Evolutionary conservation across 2,797 vertebrate genomes (phyloP).

Genomic region (Capromys pilorides): DNA sequence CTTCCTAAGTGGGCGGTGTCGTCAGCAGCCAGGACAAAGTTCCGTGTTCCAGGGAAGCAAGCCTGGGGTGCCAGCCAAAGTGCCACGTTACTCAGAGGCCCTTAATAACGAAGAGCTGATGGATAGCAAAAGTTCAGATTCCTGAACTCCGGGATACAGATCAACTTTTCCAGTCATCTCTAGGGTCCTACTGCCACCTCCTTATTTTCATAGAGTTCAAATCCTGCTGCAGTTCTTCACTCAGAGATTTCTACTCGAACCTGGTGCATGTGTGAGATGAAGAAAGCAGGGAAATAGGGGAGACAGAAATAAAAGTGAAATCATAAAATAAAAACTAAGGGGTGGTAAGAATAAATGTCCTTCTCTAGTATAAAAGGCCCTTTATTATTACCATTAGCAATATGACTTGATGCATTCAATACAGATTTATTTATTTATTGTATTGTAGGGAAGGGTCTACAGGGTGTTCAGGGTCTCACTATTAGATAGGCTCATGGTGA

Average conservation of each 20-base stretch:
- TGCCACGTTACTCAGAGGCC: conserved; percentile 23
- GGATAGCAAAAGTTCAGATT: conserved; percentile 42
- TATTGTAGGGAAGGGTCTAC: too few species aligned
- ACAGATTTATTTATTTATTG: background rate
- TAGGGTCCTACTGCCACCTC: background rate
- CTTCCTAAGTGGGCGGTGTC: background rate
- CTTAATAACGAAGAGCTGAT: conserved; percentile 51
- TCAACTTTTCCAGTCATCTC: background rate
- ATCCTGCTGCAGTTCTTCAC: background rate
- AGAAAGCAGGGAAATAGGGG: background rate
- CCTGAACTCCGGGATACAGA: background rate
- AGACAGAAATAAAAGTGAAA: background rate
- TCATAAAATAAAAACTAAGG: background rate
- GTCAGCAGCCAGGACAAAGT: conserved; percentile 30
- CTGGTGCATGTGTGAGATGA: background rate
- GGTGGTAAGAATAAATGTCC: background rate
- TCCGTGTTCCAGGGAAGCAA: conserved; percentile 59
- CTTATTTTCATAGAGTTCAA: background rate
- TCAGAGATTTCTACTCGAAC: background rate
- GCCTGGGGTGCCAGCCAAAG: conserved; percentile 51
- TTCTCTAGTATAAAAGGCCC: background rate
- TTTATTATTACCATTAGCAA: background rate
- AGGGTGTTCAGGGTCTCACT: too few species aligned
- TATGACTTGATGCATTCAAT: background rate
- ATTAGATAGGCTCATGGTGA: too few species aligned